These are phyloP conservation scores for Lasioglossum lativentre DNA, from an alignment of 2,888 invertebrate genomes.

Conservation along the genomic window DNA sequence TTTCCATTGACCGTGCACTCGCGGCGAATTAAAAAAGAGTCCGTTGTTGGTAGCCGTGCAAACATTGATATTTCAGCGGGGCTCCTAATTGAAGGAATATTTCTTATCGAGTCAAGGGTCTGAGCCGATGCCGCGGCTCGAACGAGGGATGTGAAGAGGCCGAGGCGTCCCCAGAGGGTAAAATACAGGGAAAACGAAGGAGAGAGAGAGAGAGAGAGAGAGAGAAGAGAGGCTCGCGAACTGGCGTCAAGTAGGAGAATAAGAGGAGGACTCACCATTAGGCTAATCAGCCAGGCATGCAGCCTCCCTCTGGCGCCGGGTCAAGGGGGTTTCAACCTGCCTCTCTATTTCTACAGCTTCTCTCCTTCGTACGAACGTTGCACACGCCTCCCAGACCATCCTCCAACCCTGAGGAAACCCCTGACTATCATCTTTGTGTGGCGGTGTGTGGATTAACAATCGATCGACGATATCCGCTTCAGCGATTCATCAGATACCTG, in stretches of 20 bases:
- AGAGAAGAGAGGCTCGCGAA: conserved; percentile 77
- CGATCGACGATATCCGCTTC: conserved; percentile 48
- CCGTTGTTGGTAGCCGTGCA: conserved; percentile 53
- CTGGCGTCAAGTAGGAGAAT: conserved; percentile 82
- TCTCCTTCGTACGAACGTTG: conserved; percentile 60
- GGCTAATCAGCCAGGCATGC: conserved; percentile 83
- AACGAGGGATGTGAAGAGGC: conserved; percentile 59
- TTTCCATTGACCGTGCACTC: conserved; percentile 27
- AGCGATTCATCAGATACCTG: background rate
- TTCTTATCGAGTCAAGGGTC: conserved; percentile 79
- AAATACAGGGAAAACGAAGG: conserved; percentile 26
- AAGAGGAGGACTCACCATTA: conserved; percentile 83
- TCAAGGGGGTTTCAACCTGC: conserved; percentile 79
- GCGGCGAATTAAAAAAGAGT: conserved; percentile 43
- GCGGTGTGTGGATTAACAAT: conserved; percentile 50
- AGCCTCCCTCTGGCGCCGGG: conserved; percentile 77
- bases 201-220: conserved; percentile 51
- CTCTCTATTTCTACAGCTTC: conserved; percentile 74
- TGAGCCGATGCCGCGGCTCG: conserved; percentile 58
- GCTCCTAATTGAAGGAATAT: conserved; percentile 80
- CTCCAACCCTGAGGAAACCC: conserved; percentile 38
- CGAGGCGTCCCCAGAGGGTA: conserved; percentile 52
- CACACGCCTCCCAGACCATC: conserved; percentile 60
- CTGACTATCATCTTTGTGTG: conserved; percentile 35
- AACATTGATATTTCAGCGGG: conserved; percentile 75